Evolutionary conservation across 2,888 invertebrate genomes (phyloP), one percentile per base, ranked within the genome.

Genomic region (Cephalotes varians): DNA sequence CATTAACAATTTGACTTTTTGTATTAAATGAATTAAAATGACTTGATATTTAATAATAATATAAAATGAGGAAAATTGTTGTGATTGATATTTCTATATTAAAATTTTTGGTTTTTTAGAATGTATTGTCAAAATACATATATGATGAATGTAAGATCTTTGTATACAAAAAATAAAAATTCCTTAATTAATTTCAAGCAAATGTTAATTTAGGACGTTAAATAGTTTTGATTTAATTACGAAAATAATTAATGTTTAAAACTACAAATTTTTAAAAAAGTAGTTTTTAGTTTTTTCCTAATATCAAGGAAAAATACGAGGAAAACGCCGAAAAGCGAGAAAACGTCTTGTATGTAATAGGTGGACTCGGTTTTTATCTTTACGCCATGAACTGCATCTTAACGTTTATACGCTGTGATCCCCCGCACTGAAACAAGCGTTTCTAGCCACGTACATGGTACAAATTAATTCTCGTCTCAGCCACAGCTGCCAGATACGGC

Each of bases 391-490:
- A 56, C 21, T 76, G 37, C 64, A 76, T 34, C 47, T 65, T 65
- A 37, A 65, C 31, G 47, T 71, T 58, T 44, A 54, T 40, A 40
- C 6, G 21, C 40, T 40, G n/a, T 21, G 54, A 69, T 69, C 25
- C 9, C 15, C n/a, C 21, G 5, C 51, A 79, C 4, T 51, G 34
- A n/a, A 76, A 60, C 31, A 31, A 47, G 54, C 44, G 47, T 77
- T 81, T 60, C 79, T n/a, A 44, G 12, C 15, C 47, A 15, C 47
- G 40, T 71, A 60, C 40, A 37, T 3, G 12, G n/a, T 47, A 56
- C 21, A 69, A 34, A 77, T 77, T 77, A 77, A 69, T 69, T 77
- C 25, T 44, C 34, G 34, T 77, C 12, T 44, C 56, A 69, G 44
- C 56, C 44, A 34, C 77, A 77, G 69, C 69, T 69, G 71, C 44